Percentiles rank a stretch among this genome's conserved stretches.
Conservation (phyloP, 2,113 vertebrate species). For the Herpailurus yagouaroundi region DNA sequence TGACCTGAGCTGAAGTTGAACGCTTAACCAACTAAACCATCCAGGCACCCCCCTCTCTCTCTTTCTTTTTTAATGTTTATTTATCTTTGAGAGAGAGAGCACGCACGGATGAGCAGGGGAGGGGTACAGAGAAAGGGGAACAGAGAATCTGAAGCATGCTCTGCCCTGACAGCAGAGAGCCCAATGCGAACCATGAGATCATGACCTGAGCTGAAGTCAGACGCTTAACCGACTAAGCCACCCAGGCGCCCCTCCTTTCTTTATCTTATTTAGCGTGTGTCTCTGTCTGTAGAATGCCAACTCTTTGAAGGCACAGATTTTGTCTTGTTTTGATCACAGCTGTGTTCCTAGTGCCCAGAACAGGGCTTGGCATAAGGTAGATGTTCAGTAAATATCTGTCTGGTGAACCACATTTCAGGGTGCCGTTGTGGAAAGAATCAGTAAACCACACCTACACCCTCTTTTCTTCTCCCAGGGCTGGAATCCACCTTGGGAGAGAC, state of each 20-base stretch:
- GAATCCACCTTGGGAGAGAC: not conserved
- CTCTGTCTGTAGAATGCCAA: not conserved
- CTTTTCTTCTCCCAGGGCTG: not conserved
- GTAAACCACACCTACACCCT: not conserved
- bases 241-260: not conserved
- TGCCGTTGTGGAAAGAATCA: not conserved
- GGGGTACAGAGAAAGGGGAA: too few species aligned
- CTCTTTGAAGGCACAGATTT: not conserved
- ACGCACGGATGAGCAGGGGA: too few species aligned
- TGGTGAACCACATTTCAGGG: not conserved
- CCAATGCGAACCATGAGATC: fast-evolving
- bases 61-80: not conserved
- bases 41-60: not conserved
- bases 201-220: not conserved
- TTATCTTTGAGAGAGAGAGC: not conserved
- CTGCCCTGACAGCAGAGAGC: not conserved
- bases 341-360: not conserved
- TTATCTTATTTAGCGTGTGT: not conserved
- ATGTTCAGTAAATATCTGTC: not conserved
- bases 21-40: too few species aligned
- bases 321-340: not conserved
- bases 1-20: not conserved
- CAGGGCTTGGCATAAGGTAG: too few species aligned
- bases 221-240: not conserved
- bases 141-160: not conserved